Evolutionary conservation across 2,113 vertebrate genomes (phyloP).

Genomic region (Pelobates fuscus): DNA sequence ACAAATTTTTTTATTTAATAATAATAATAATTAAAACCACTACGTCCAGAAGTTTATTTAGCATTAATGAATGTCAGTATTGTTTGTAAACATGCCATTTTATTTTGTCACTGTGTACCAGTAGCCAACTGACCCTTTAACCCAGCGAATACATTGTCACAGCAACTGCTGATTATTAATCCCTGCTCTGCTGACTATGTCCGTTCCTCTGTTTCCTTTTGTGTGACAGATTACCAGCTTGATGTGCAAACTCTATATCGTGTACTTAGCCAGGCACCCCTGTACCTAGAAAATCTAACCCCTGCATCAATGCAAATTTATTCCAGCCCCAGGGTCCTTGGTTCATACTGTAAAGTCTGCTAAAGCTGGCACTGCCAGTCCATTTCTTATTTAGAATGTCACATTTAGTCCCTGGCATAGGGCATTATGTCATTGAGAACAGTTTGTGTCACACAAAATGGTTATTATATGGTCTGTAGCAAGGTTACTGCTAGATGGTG

Average conservation of each 20-base stretch:
- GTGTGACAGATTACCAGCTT: slow-evolving; percentile 19
- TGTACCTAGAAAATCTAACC: neutral
- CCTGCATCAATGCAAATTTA: neutral
- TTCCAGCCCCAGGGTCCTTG: neutral
- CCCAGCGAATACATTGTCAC: neutral
- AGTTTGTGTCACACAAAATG: no score
- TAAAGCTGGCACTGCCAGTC: neutral
- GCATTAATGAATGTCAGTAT: neutral
- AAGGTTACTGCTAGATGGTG: no score
- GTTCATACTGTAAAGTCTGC: neutral
- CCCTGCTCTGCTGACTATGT: slow-evolving; percentile 24
- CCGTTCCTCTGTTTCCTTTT: neutral
- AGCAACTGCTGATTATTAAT: slow-evolving; percentile 7
- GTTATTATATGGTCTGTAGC: no score
- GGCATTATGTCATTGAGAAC: neutral
- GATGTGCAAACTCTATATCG: slow-evolving; percentile 1
- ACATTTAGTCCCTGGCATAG: slow-evolving; percentile 5
- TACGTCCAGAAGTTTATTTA: no score
- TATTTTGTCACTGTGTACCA: slow-evolving; percentile 1
- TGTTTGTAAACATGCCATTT: neutral
- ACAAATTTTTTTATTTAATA: no score
- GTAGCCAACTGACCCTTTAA: neutral
- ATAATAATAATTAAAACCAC: no score
- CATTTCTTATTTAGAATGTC: slow-evolving; percentile 16
- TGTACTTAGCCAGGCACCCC: neutral